Evolutionary conservation across 1,140 invertebrate species (phyloP).

Genomic region (Sweltsa coloradensis): DNA sequence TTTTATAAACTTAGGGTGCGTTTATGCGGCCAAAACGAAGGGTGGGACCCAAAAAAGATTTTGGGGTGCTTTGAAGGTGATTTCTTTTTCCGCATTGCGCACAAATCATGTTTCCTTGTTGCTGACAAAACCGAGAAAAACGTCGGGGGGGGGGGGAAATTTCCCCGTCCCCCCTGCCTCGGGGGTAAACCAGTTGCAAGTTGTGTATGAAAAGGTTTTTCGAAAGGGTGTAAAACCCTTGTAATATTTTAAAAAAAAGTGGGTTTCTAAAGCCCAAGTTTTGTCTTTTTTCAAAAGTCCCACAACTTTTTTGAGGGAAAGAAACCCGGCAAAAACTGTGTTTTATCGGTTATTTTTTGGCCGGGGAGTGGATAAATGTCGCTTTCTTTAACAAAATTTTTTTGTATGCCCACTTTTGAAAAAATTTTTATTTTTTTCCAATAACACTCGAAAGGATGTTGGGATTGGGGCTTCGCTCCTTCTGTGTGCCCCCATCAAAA

Average conservation of each 20-base stretch:
- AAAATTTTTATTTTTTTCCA: constrained; percentile 25
- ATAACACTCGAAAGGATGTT: constrained; percentile 26
- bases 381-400: constrained; percentile 18
- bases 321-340: constrained; percentile 6
- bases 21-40: constrained; percentile 28
- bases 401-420: constrained; percentile 14
- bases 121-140: constrained; percentile 13
- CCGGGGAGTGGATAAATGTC: no score
- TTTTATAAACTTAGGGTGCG: constrained; percentile 28
- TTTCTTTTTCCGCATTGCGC: constrained; percentile 18
- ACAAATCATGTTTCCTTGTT: constrained; percentile 12
- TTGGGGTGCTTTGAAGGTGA: constrained; percentile 15
- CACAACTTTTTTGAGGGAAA: constrained; percentile 16
- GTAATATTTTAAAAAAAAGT: constrained; percentile 12
- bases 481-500: constrained; percentile 28
- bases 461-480: constrained; percentile 28
- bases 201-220: constrained; percentile 15
- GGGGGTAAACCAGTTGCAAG: no score
- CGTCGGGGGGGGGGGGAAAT: constrained; percentile 13
- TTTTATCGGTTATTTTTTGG: constrained; percentile 10
- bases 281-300: constrained; percentile 10
- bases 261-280: no score
- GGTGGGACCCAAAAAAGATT: constrained; percentile 24
- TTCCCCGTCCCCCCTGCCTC: not conserved
- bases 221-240: constrained; percentile 5